Evolutionary conservation across 2,113 vertebrate genomes (phyloP), one percentile per base, ranked within the genome.

Genomic region (Eclectus roratus): DNA sequence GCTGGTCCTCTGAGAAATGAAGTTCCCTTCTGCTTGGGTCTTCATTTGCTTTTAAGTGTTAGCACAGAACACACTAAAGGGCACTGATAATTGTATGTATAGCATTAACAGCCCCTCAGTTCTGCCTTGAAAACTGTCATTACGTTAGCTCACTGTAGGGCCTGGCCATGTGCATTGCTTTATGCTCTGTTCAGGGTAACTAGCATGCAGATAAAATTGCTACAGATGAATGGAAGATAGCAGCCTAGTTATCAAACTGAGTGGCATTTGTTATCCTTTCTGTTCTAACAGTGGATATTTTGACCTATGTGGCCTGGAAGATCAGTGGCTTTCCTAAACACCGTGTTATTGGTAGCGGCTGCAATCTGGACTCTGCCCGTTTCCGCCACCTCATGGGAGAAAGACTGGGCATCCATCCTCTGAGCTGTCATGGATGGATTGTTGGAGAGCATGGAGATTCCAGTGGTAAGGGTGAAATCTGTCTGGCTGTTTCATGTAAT

Each of bases 261-360:
- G 28, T 16, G 31, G 18, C 41, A 21, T 21, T 80, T 89, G 10
- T 13, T 64, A 7, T 37, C 35, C 7, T 88, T 37, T 28, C 47
- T 88, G n/a, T 91, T 96, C 71, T 91, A 19, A 13, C 85, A 99
- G 99, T 99, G 96, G 99, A 99, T 96, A 98, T 99, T 97, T 94
- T 99, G 98, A 99, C 99, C 94, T 99, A 99, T 0, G 99, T 99
- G 97, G 99, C 99, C 72, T 99, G 99, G 99, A 99, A 99, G 97
- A 98, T 99, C 97, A 99, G 99, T 16, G 99, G 99, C 31, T 99
- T 99, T 97, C 99, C 99, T 77, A 99, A 99, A 85, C 98, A 99
- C 97, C 99, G 99, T 6, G 98, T 99, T 64, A 99, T 99, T 16
- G 99, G 99, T 65, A 99, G 99, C 2, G 99, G 99, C 94, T 99